Percentiles rank a stretch among this genome's conserved stretches.
Conservation (phyloP, 2,888 invertebrate genomes). For the Eledona agricola region DNA sequence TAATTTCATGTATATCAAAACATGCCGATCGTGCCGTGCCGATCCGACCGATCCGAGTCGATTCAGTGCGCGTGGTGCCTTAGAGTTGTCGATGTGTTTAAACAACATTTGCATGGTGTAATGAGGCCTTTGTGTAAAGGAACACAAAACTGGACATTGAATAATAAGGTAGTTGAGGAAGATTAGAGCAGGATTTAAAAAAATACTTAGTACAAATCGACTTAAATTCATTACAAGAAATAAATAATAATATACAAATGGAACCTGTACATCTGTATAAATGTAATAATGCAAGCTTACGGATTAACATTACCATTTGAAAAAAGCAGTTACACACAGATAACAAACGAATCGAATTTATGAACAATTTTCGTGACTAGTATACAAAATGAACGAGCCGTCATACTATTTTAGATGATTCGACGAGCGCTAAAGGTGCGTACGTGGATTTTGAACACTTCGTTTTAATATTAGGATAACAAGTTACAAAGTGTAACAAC, state of each 20-base stretch:
- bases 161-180: too few species aligned
- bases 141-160: too few species aligned
- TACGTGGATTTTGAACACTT: constrained; percentile 28
- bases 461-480: constrained; percentile 44
- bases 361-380: constrained; percentile 28
- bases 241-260: constrained; percentile 42
- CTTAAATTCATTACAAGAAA: constrained; percentile 41
- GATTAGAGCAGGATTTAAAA: too few species aligned
- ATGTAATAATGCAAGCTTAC: constrained; percentile 30
- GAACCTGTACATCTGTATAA: constrained; percentile 27
- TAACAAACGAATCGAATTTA: constrained; percentile 24
- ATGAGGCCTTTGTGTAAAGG: too few species aligned
- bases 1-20: too few species aligned
- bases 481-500: constrained; percentile 45
- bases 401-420: constrained; percentile 21
- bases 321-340: constrained; percentile 28
- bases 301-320: constrained; percentile 32
- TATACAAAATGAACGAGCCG: constrained; percentile 24
- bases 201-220: constrained; percentile 30
- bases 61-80: too few species aligned
- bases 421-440: constrained; percentile 22
- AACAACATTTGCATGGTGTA: too few species aligned
- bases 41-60: too few species aligned
- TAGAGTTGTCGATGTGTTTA: too few species aligned
- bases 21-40: too few species aligned